Percentiles rank a stretch among this genome's conserved stretches.
phyloP scores from a whole-genome alignment of 2,888 invertebrate genomes.

The Limnephilus rhombicus region DNA sequence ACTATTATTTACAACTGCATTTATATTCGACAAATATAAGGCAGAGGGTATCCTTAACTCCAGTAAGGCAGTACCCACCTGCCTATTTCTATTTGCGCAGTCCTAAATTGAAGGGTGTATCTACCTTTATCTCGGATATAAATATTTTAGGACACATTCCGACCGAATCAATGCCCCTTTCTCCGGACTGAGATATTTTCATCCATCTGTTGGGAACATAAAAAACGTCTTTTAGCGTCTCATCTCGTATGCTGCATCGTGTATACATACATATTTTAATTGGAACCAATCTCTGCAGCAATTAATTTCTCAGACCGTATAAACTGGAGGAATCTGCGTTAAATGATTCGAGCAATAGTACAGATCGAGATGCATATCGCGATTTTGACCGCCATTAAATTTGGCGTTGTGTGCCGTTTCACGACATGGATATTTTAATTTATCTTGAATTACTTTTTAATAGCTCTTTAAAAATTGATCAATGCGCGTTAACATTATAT shows the following conservation, averaged over 20 bases:
- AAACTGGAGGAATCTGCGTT: slow-evolving; percentile 17
- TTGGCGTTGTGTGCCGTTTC: background rate
- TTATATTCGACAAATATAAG: background rate
- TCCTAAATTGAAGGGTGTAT: background rate
- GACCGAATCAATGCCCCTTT: slow-evolving; percentile 1
- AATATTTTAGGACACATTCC: background rate
- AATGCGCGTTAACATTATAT: no score
- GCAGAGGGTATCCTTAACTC: background rate
- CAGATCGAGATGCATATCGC: background rate
- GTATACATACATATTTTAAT: slow-evolving; percentile 33
- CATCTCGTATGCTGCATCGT: background rate
- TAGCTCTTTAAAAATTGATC: background rate
- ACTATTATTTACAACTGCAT: background rate
- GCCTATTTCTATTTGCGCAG: background rate
- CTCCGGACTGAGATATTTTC: background rate
- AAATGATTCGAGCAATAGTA: slow-evolving; percentile 15
- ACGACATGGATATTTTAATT: background rate
- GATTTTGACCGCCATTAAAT: background rate
- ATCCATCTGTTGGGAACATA: slow-evolving; percentile 9
- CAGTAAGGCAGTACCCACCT: background rate
- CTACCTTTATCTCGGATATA: background rate
- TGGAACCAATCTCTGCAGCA: background rate
- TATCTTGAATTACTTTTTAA: background rate
- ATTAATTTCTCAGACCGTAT: slow-evolving; percentile 19
- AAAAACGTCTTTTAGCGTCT: background rate